Evolutionary conservation across 2,888 invertebrate genomes (phyloP).

Genomic region (Dasysyrphus albostriatus): DNA sequence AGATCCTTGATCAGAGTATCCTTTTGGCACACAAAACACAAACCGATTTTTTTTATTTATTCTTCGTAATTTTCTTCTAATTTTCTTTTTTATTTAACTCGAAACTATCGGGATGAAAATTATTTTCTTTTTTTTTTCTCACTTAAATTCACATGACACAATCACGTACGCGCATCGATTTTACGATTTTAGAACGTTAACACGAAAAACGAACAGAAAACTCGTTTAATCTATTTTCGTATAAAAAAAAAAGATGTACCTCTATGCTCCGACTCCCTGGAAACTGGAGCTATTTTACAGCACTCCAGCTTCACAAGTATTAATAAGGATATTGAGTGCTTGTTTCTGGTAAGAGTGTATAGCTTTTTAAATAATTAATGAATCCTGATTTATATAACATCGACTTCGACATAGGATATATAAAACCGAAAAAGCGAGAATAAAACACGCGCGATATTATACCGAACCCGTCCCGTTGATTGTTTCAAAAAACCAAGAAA

Average conservation of each 20-base stretch:
- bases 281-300: slow-evolving; percentile 17
- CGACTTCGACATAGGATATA: background rate
- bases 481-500: background rate
- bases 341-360: slow-evolving; percentile 22
- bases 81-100: slow-evolving; percentile 26
- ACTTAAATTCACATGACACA: slow-evolving; percentile 57
- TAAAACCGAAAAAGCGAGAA: slow-evolving; percentile 22
- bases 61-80: slow-evolving; percentile 3
- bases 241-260: slow-evolving; percentile 13
- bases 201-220: slow-evolving; percentile 7
- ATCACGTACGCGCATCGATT: slow-evolving; percentile 67
- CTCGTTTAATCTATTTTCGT: slow-evolving; percentile 52
- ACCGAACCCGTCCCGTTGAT: slow-evolving; percentile 38
- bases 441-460: slow-evolving; percentile 54
- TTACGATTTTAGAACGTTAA: slow-evolving; percentile 39
- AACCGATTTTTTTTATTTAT: slow-evolving; percentile 28
- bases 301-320: background rate
- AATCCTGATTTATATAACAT: slow-evolving; percentile 53
- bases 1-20: slow-evolving; percentile 52
- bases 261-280: background rate
- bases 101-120: slow-evolving; percentile 20
- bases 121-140: slow-evolving; percentile 2
- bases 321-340: slow-evolving; percentile 16
- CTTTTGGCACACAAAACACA: slow-evolving; percentile 57
- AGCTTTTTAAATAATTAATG: slow-evolving; percentile 47